These are phyloP conservation scores for Motacilla tschutschensis DNA, from an alignment of 2,113 vertebrate genomes.

Conservation along the genomic window DNA sequence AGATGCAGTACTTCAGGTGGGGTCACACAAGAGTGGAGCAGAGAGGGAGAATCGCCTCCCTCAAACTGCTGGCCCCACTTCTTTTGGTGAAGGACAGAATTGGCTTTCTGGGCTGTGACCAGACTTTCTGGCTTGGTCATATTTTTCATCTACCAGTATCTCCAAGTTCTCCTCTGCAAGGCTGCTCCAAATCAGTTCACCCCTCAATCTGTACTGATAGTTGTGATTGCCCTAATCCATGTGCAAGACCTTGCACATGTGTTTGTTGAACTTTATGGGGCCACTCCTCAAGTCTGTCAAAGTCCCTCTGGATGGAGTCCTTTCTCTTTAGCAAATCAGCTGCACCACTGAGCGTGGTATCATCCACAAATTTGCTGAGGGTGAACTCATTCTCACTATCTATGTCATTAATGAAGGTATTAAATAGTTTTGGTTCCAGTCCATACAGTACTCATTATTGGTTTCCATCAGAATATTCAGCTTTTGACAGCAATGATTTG, in stretches of 20 bases:
- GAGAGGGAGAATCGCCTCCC: neutral
- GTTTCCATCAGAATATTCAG: neutral
- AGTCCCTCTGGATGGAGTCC: neutral
- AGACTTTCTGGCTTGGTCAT: rapidly evolving
- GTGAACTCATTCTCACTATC: neutral
- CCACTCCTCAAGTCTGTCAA: neutral
- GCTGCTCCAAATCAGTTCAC: neutral
- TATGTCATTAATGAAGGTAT: neutral
- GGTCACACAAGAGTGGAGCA: neutral
- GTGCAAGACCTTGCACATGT: neutral
- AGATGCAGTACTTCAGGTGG: neutral
- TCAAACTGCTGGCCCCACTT: neutral
- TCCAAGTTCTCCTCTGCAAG: neutral
- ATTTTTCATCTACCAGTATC: neutral
- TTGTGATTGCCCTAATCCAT: neutral
- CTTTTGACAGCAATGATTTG: neutral
- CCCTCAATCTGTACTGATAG: neutral
- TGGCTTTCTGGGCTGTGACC: neutral
- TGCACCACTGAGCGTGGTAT: neutral
- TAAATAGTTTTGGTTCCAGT: neutral
- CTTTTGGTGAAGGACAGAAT: neutral
- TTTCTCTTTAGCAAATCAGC: rapidly evolving
- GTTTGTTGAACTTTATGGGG: neutral
- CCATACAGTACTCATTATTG: neutral
- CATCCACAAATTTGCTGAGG: neutral